Conservation (phyloP, 2,113 vertebrate species). For the Anser brachyrhynchus region DNA sequence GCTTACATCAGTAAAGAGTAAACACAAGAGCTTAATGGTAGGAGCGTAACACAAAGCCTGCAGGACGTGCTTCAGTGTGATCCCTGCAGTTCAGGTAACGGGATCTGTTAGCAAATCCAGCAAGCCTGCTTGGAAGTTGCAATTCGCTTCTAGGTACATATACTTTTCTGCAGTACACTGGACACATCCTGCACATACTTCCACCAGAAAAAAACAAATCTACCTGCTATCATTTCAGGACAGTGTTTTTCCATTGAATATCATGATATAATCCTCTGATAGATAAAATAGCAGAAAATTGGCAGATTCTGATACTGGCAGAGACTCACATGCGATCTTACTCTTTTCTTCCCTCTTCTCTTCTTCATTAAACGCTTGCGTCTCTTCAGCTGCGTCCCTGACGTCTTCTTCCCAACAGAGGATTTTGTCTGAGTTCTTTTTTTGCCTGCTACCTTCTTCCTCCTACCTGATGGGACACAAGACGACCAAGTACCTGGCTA, state of each 20-base stretch:
- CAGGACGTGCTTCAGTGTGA: neutral
- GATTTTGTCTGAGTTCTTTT: slow-evolving; percentile 69
- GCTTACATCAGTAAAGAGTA: neutral
- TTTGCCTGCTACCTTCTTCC: slow-evolving; percentile 74
- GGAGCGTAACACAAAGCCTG: neutral
- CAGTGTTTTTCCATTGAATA: neutral
- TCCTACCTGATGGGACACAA: slow-evolving; percentile 76
- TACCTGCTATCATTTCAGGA: fast-evolving
- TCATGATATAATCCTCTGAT: neutral
- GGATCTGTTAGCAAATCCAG: neutral
- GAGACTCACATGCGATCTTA: slow-evolving; percentile 44
- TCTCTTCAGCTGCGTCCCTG: slow-evolving; percentile 68
- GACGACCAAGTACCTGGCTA: neutral
- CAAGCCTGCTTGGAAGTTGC: neutral
- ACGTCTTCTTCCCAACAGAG: slow-evolving; percentile 57
- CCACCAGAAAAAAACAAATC: neutral
- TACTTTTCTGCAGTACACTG: neutral
- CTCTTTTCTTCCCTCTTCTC: slow-evolving; percentile 75
- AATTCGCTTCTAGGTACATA: neutral
- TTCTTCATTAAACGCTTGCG: slow-evolving; percentile 76
- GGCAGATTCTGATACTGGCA: neutral
- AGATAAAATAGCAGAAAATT: neutral
- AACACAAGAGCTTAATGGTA: neutral
- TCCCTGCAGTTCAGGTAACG: neutral
- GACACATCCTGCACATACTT: neutral